Evolutionary conservation across 2,113 vertebrate species (phyloP), one percentile per base, ranked within the genome.

Genomic region (Pseudorectes ferrugineus): DNA sequence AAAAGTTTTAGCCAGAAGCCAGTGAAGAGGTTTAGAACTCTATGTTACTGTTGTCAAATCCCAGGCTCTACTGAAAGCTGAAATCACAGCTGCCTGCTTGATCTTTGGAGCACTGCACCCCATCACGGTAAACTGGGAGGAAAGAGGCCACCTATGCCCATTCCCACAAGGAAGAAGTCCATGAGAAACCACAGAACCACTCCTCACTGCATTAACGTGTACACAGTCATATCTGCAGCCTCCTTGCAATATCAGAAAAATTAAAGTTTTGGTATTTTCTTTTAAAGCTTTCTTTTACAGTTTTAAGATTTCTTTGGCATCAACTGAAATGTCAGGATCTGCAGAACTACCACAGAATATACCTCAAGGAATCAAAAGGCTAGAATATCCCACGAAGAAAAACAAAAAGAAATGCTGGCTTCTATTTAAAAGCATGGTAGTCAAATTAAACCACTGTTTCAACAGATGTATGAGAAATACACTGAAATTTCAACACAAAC

Each of bases 101-200:
- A 6, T 24, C 38, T 68, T 67, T 2, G 1, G 24, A 83, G 21
- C 82, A 68, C 31, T 55, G 61, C 16, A 36, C 6, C 46, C 20
- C 28, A 52, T 10, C n/a, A 33, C 3, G 4, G 48, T 17, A 12
- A 86, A 54, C 0, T 28, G 16, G 16, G 24, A 26, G 35, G 71
- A n/a, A 77, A 24, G 1, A 55, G 24, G n/a, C 28, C 51, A 43
- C 8, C 5, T 6, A 5, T 2, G 0, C 5, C 9, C 24, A 23
- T 28, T 80, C 28, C 12, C 26, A 78, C 14, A 24, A 22, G 21
- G 26, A 52, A 91, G 43, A 17, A 54, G 17, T 15, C 70, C 42
- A 24, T 4, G 40, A 55, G 29, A 57, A 88, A 49, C 22, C 12
- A 38, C 35, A 61, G 14, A 42, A 61, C 18, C 36, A 54, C 6